Evolutionary conservation across 2,888 invertebrate species (phyloP).

Genomic region (Euplagia quadripunctaria): DNA sequence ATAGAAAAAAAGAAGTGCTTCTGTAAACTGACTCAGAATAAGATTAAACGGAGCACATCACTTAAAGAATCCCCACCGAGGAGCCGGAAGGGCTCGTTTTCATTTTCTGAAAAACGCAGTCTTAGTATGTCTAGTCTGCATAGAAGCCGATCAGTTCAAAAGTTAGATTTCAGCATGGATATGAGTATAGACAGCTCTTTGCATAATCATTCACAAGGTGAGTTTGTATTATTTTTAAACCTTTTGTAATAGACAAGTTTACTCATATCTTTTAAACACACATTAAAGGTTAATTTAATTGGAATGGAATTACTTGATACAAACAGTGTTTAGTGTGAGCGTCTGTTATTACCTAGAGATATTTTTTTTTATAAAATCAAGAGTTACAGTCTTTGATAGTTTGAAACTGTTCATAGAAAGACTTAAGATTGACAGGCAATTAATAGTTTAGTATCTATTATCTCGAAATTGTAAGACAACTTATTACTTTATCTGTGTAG

Average conservation of each 20-base stretch:
- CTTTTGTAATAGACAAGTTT: background rate
- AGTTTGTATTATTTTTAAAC: slow-evolving; percentile 10
- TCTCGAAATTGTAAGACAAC: no score
- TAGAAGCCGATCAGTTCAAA: slow-evolving; percentile 82
- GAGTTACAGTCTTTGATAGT: no score
- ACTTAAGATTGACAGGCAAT: no score
- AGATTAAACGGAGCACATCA: slow-evolving; percentile 74
- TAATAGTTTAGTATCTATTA: no score
- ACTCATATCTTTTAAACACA: no score
- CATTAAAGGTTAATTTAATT: no score
- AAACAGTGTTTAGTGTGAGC: no score
- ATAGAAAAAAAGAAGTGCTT: slow-evolving; percentile 68
- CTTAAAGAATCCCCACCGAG: slow-evolving; percentile 77
- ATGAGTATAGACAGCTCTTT: slow-evolving; percentile 85
- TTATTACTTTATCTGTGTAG: no score
- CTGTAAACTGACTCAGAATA: slow-evolving; percentile 74
- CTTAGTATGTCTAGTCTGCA: slow-evolving; percentile 78
- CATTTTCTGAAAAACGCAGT: slow-evolving; percentile 76
- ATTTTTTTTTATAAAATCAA: no score
- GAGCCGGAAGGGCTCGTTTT: slow-evolving; percentile 66
- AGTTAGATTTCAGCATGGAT: slow-evolving; percentile 85
- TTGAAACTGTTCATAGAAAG: no score
- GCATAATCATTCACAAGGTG: slow-evolving; percentile 77
- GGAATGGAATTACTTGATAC: no score
- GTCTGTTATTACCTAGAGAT: no score